Evolutionary conservation across 2,113 vertebrate species (phyloP).

Genomic region (Prionailurus bengalensis): DNA sequence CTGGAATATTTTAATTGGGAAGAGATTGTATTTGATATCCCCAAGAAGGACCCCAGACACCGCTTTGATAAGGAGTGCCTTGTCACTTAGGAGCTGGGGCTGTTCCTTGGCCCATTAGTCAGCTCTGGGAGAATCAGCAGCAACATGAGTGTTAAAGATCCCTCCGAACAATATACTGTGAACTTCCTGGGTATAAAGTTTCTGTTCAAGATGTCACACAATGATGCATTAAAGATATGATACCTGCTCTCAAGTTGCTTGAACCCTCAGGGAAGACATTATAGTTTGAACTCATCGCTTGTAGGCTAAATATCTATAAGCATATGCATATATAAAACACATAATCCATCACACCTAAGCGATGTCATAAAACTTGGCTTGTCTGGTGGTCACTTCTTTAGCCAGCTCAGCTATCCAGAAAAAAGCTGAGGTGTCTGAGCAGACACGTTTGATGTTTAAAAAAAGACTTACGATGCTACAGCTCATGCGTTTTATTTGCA

Average conservation of each 20-base stretch:
- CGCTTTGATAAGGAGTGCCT: not conserved
- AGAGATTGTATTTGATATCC: constrained; percentile 50
- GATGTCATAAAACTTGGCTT: not conserved
- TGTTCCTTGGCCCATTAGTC: constrained; percentile 49
- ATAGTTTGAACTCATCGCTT: not conserved
- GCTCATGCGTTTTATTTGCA: not conserved
- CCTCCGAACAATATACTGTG: not conserved
- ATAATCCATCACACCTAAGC: not conserved
- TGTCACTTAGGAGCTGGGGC: not conserved
- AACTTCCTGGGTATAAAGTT: not conserved
- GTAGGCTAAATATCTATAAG: not conserved
- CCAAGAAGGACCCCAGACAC: constrained; percentile 45
- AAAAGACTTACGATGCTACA: not conserved
- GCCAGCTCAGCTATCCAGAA: not conserved
- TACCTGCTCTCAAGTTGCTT: not conserved
- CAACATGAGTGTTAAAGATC: not conserved
- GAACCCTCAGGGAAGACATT: not conserved
- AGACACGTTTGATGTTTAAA: not conserved
- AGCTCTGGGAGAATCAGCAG: not conserved
- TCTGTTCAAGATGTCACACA: constrained; percentile 10
- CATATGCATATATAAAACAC: not conserved
- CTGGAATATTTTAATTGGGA: constrained; percentile 70
- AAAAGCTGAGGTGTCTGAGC: not conserved
- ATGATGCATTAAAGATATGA: not conserved
- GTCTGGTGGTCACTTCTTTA: not conserved